Conservation (phyloP, 2,113 vertebrate species). For the Lophura nycthemera region DNA sequence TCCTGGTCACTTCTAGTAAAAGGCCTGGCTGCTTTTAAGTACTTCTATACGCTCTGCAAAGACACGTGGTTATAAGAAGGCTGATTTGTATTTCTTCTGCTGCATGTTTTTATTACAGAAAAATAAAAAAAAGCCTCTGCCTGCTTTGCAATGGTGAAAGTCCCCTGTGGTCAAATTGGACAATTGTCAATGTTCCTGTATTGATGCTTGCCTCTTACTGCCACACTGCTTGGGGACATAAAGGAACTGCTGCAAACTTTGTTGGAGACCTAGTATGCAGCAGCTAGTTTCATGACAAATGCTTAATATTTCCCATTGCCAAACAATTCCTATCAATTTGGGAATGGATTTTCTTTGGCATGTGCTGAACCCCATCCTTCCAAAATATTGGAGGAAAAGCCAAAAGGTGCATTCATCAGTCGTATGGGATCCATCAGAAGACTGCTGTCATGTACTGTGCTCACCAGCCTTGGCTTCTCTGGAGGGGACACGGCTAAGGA, state of each 20-base stretch:
- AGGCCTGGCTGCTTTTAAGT: background rate
- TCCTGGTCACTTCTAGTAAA: background rate
- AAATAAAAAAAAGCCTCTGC: background rate
- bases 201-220: background rate
- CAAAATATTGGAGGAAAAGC: background rate
- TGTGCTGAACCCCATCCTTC: background rate
- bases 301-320: background rate
- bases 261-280: background rate
- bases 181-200: background rate
- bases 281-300: background rate
- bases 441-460: background rate
- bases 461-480: background rate
- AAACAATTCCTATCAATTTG: background rate
- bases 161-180: background rate
- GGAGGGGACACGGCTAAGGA: background rate
- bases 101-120: background rate
- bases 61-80: background rate
- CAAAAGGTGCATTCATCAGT: background rate
- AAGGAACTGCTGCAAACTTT: background rate
- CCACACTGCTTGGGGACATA: accelerated
- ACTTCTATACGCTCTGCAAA: background rate
- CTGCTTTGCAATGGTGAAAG: background rate
- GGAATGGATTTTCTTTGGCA: background rate
- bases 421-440: background rate
- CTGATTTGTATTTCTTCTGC: background rate